Conservation (phyloP, 2,888 invertebrate species). For the Hipparchia sbordonii region DNA sequence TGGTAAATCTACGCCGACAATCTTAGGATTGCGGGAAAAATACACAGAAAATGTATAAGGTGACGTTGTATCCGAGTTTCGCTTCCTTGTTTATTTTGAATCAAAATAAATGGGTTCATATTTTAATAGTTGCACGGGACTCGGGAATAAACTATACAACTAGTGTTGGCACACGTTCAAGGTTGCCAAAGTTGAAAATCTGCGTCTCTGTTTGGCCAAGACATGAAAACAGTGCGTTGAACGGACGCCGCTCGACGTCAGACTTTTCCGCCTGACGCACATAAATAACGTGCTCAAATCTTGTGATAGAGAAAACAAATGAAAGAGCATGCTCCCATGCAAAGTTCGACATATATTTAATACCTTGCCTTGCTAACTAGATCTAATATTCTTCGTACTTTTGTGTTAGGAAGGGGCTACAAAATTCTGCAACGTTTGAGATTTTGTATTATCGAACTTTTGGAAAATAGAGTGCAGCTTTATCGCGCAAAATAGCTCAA, state of each 20-base stretch:
- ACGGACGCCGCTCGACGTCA: constrained; percentile 61
- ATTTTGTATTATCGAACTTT: no score
- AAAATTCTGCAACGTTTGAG: no score
- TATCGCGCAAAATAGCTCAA: no score
- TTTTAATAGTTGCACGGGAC: constrained; percentile 61
- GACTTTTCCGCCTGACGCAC: constrained; percentile 58
- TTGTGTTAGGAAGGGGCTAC: no score
- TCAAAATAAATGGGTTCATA: constrained; percentile 57
- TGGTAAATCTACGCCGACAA: background rate
- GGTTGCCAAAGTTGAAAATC: constrained; percentile 68
- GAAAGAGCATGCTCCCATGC: background rate
- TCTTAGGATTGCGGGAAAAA: background rate
- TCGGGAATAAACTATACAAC: constrained; percentile 46
- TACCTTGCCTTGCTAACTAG: no score
- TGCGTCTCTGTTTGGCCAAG: constrained; percentile 77
- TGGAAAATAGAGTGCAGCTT: no score
- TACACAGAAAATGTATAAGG: constrained; percentile 1
- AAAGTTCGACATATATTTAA: background rate
- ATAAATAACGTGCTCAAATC: constrained; percentile 39
- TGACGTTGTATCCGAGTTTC: constrained; percentile 3
- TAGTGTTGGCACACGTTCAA: constrained; percentile 76
- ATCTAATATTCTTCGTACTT: no score
- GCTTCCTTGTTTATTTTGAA: constrained; percentile 54
- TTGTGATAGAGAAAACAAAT: constrained; percentile 32
- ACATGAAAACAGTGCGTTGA: constrained; percentile 60